Evolutionary conservation across 2,797 vertebrate genomes (phyloP), one percentile per base, ranked within the genome.

Genomic region (Manis javanica): DNA sequence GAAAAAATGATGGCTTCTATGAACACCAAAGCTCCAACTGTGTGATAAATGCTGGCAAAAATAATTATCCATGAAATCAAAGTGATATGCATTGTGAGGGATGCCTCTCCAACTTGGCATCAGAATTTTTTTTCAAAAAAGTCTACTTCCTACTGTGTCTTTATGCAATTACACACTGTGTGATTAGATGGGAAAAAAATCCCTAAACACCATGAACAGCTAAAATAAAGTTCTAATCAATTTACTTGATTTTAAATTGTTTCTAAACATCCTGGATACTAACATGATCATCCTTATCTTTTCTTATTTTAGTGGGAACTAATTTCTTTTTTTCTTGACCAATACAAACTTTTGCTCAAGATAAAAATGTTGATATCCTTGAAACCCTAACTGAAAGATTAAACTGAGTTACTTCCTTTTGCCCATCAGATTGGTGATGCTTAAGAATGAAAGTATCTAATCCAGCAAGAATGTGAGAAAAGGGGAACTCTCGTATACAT

Each of bases 221-320:
- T 51, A 49, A 87, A 95, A 86, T 84, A 92, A 77, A 82, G 51
- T 85, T 94, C n/a, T 96, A 87, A 94, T 96, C 92, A 97, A 96
- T 69, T 83, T 49, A 34, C 61, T 95, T 96, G 85, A 96, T 96
- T 86, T 95, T 72, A 95, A 94, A 87, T 86, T 92, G 84, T 95
- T 96, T 95, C 92, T 81, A 83, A 96, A 88, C 72, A 79, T 72
- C 26, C 21, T 83, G 53, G 29, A 3, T 90, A 29, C 31, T 49
- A 68, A 92, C 51, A 92, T 0, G 12, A 91, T 59, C 85, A 92
- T 83, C 53, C 21, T 42, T 85, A 92, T 93, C 84, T 82, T 95
- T 87, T 77, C 66, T 86, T 72, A 74, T 88, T 79, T 96, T 59
- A 82, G 71, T 46, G 74, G 34, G 90, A 96, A 68, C 64, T 63